Base-by-base conservation (phyloP, 2,797 vertebrate species). In the Eleutherodactylus coqui region DNA sequence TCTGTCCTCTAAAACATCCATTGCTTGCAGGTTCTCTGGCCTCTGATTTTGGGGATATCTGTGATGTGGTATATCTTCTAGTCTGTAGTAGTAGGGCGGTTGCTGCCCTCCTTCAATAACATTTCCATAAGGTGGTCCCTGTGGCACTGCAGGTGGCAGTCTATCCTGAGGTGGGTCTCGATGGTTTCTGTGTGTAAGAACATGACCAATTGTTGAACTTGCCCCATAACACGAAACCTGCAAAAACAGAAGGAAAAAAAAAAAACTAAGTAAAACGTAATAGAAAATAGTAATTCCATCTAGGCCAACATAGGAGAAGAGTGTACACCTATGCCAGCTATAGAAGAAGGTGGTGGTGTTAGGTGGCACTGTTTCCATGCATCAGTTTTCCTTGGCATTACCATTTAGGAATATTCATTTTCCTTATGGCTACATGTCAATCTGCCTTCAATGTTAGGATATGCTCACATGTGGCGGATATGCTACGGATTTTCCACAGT, bases 161-260 rank as follows among this genome's bases (percentile, higher is more conserved):
- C 0, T 69, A 88, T 13, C 89, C 73, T 45, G 89, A 32, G 89
- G 91, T n/a, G 72, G 86, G 21, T 91, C 88, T 0, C 88, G 85
- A 38, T 93, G 27, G 11, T 88, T 43, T 79, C 90, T 91, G 49
- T 93, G n/a, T 29, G 84, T 0, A n/a, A 80, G 91, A 45, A 94
- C 29, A 27, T 86, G 0, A 19, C 84, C 75, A 79, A 94, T 70
- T 1, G 94, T 94, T 60, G 89, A 92, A 84, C 94, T 94, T 49
- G 92, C 92, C 5, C 93, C 93, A 8, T 94, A 95, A 88, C 90
- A 95, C 88, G 94, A 94, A 80, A 84, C 88, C 94, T 95, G 73
- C 36, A 29, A 27, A 67, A 13, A 10, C 51, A 38, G 27, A 58
- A 78, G 87, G 8, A 32, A 64, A 60, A 11, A 60, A 60, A 60